Percentiles rank a stretch among this genome's conserved stretches.
These are phyloP conservation scores for Otolemur crassicaudatus DNA, from an alignment of 2,797 vertebrate genomes.

Conservation along the genomic window DNA sequence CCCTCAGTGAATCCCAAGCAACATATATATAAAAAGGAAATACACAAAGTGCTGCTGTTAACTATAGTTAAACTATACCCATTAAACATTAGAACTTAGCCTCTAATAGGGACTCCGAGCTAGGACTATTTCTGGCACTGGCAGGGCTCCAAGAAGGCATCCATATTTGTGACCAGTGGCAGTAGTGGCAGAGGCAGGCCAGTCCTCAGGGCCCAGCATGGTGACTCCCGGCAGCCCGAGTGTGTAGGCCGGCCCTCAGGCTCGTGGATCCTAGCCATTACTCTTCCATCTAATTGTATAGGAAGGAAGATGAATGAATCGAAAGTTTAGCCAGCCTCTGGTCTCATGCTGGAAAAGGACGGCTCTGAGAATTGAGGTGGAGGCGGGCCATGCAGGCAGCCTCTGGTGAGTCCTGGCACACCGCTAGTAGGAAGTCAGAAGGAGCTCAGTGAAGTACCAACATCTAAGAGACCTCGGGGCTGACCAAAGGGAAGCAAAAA, in stretches of 20 bases:
- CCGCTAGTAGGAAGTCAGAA: slow-evolving; percentile 85
- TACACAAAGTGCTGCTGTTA: slow-evolving; percentile 60
- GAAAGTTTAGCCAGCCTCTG: slow-evolving; percentile 92
- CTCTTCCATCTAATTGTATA: neutral
- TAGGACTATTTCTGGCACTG: slow-evolving; percentile 90
- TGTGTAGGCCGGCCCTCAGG: slow-evolving; percentile 82
- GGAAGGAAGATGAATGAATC: slow-evolving; percentile 93
- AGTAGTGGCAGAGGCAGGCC: slow-evolving; percentile 80
- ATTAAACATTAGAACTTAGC: slow-evolving; percentile 57
- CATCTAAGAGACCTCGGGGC: slow-evolving; percentile 95
- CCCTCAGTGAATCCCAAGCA: no score
- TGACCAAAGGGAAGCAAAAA: slow-evolving; percentile 97
- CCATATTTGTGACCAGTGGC: slow-evolving; percentile 86
- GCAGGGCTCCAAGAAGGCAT: slow-evolving; percentile 89
- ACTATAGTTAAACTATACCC: no score
- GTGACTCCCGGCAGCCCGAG: slow-evolving; percentile 73
- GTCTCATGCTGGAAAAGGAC: slow-evolving; percentile 95
- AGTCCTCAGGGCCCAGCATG: slow-evolving; percentile 75
- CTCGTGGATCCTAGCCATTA: slow-evolving; percentile 60
- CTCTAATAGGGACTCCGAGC: slow-evolving; percentile 90
- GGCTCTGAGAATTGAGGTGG: slow-evolving; percentile 95
- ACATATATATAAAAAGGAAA: no score
- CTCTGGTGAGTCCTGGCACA: slow-evolving; percentile 85
- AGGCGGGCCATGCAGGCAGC: slow-evolving; percentile 95
- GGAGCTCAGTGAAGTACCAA: slow-evolving; percentile 95